Conservation (phyloP, 2,113 vertebrate genomes). For the Vireo altiloquus region DNA sequence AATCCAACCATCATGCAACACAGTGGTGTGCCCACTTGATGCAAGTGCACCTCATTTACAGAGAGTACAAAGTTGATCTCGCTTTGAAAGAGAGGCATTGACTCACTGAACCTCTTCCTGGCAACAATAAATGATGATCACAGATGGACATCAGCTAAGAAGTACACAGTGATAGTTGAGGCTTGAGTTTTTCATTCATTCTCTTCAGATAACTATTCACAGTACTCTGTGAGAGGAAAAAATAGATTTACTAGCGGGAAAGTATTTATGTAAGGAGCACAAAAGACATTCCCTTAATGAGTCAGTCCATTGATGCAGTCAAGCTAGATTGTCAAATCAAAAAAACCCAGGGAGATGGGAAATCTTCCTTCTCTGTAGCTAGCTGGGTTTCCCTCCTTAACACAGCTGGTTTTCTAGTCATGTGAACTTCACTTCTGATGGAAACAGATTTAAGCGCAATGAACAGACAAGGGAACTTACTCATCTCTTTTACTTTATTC, state of each 20-base stretch:
- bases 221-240: not conserved
- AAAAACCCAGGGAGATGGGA: not conserved
- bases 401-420: not conserved
- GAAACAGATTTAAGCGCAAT: not conserved
- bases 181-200: not conserved
- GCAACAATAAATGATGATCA: not conserved
- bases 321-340: not conserved
- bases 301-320: not conserved
- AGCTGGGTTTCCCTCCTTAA: not conserved
- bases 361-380: not conserved
- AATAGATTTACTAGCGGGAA: not conserved
- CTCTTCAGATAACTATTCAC: not conserved
- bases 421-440: not conserved
- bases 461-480: not conserved
- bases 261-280: not conserved
- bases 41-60: not conserved
- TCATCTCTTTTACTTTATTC: not conserved
- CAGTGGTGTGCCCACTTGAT: not conserved
- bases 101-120: not conserved
- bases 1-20: not conserved
- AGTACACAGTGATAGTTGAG: accelerated
- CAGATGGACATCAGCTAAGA: not conserved
- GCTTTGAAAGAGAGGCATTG: not conserved
- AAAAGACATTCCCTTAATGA: not conserved
- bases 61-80: not conserved